These are phyloP conservation scores for Dendrocincla fuliginosa DNA, from an alignment of 2,797 vertebrate species.

Conservation along the genomic window DNA sequence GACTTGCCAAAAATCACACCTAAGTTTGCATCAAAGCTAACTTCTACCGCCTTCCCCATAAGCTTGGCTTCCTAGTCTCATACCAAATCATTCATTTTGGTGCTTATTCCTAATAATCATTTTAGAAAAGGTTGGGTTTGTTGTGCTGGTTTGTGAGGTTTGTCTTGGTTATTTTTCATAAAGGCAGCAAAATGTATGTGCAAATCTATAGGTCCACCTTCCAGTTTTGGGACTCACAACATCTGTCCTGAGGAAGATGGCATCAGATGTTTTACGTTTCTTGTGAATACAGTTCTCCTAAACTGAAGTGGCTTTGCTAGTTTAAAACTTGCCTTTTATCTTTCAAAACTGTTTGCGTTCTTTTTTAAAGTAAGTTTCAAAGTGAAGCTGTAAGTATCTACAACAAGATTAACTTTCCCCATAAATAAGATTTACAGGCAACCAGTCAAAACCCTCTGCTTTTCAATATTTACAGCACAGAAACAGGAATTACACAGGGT, in stretches of 20 bases:
- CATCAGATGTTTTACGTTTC: neutral
- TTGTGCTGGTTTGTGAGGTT: neutral
- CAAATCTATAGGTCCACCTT: neutral
- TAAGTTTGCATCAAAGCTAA: neutral
- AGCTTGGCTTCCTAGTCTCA: neutral
- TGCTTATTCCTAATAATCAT: neutral
- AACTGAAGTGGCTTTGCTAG: neutral
- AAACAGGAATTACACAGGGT: constrained; percentile 48
- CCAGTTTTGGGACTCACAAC: neutral
- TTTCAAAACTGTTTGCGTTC: neutral
- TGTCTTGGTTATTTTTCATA: neutral
- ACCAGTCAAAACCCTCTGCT: constrained; percentile 30
- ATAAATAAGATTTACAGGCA: neutral
- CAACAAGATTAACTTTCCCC: constrained; percentile 41
- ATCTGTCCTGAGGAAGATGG: neutral
- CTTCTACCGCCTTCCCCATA: neutral
- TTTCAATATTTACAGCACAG: constrained; percentile 69
- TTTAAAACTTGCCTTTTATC: neutral
- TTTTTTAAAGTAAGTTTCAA: neutral
- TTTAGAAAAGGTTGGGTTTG: neutral
- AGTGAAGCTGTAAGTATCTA: neutral
- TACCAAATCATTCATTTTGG: neutral
- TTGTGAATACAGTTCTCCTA: neutral
- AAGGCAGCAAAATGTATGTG: neutral
- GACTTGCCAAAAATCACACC: neutral